A percentile compares a stretch with the other conserved stretches of the same genome.
These are phyloP conservation scores for Philantomba maxwellii DNA, from an alignment of 2,113 vertebrate genomes.

Conservation along the genomic window DNA sequence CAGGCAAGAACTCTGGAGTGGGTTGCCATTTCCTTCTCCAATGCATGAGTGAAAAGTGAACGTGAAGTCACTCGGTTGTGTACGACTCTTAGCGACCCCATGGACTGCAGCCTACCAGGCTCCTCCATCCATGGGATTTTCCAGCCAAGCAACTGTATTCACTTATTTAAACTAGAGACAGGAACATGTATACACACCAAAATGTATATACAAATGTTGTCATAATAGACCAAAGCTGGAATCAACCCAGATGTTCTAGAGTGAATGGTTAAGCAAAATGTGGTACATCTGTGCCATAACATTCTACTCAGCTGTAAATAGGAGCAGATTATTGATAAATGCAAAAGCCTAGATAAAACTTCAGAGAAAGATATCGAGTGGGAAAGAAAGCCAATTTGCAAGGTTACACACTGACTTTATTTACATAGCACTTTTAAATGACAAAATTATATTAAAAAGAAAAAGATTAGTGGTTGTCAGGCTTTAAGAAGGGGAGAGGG, in stretches of 20 bases:
- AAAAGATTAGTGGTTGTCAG: neutral
- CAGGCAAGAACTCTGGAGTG: too few species aligned
- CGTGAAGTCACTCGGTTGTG: too few species aligned
- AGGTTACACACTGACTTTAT: neutral
- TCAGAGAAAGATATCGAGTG: neutral
- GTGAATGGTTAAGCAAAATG: neutral
- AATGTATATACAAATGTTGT: neutral
- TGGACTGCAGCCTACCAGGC: too few species aligned
- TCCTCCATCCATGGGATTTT: too few species aligned
- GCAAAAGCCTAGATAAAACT: neutral
- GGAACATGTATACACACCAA: neutral
- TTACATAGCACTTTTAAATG: neutral
- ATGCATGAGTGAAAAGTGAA: too few species aligned
- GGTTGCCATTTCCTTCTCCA: too few species aligned
- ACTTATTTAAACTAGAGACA: neutral
- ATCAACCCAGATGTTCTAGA: neutral
- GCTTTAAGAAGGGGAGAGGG: neutral
- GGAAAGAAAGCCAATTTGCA: too few species aligned
- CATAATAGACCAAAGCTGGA: neutral
- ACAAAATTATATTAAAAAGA: neutral
- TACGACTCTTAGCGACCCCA: too few species aligned
- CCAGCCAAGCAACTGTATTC: too few species aligned
- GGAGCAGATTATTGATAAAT: neutral
- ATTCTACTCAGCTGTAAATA: neutral
- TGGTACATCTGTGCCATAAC: neutral